These are phyloP conservation scores for Loxodonta africana DNA, from an alignment of 2,113 vertebrate genomes.

Conservation along the genomic window DNA sequence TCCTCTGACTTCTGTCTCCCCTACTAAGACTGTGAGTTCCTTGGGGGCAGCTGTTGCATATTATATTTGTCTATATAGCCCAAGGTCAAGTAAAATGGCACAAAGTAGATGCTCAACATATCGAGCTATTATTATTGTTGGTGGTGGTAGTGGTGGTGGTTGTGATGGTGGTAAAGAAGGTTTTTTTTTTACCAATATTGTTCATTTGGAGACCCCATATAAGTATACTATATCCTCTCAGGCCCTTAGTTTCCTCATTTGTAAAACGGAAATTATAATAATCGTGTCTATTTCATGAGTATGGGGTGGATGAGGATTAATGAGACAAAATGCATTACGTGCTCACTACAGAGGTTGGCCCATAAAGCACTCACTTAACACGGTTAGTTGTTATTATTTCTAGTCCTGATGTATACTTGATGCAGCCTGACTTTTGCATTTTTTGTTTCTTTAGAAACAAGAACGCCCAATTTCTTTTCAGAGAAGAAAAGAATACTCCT, in stretches of 20 bases:
- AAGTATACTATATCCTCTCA: neutral
- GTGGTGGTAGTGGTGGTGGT: neutral
- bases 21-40: neutral
- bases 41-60: neutral
- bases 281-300: neutral
- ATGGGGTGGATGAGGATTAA: neutral
- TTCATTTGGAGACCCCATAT: neutral
- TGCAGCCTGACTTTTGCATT: neutral
- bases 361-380: neutral
- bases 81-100: slow-evolving; percentile 3
- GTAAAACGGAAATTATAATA: slow-evolving; percentile 16
- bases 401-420: neutral
- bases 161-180: slow-evolving; percentile 7
- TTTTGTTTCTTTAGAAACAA: neutral
- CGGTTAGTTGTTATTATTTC: neutral
- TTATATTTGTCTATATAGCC: neutral
- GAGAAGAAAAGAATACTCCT: neutral
- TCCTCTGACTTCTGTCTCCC: neutral
- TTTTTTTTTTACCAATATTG: neutral
- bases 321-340: neutral
- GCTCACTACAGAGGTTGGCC: neutral
- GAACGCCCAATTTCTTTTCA: slow-evolving; percentile 35
- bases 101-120: slow-evolving; percentile 4
- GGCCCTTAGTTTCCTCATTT: neutral
- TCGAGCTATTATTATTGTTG: neutral